These are phyloP conservation scores for Anguilla megastoma DNA, from an alignment of 2,797 vertebrate species.

Conservation along the genomic window DNA sequence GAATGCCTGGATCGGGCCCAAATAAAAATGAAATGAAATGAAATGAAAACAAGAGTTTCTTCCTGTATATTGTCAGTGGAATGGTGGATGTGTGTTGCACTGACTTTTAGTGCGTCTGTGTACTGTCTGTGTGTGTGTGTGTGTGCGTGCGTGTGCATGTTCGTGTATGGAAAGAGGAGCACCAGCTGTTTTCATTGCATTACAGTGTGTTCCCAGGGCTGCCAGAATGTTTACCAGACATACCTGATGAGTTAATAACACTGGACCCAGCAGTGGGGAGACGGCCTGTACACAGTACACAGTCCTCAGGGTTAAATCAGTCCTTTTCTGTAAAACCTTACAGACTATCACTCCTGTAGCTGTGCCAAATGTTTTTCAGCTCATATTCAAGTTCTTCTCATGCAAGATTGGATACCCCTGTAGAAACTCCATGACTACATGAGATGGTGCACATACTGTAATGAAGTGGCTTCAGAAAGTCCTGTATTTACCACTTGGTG, in stretches of 20 bases:
- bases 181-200: slow-evolving; percentile 16
- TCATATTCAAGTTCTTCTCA: too few species aligned
- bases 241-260: slow-evolving; percentile 6
- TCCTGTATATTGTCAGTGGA: neutral
- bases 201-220: slow-evolving; percentile 8
- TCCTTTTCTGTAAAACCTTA: neutral
- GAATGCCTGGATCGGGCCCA: too few species aligned
- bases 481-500: too few species aligned
- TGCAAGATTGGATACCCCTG: too few species aligned
- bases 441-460: too few species aligned
- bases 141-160: neutral
- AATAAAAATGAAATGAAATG: too few species aligned
- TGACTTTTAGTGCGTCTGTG: neutral
- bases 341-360: neutral
- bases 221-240: slow-evolving; percentile 4
- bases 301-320: neutral
- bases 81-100: neutral
- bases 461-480: too few species aligned
- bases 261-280: slow-evolving; percentile 1
- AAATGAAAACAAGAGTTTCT: too few species aligned
- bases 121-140: neutral
- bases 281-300: neutral
- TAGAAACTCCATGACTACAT: too few species aligned
- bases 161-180: neutral
- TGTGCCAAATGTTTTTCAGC: neutral